Evolutionary conservation across 2,797 vertebrate species (phyloP).

Genomic region (Steatocranus sp.): DNA sequence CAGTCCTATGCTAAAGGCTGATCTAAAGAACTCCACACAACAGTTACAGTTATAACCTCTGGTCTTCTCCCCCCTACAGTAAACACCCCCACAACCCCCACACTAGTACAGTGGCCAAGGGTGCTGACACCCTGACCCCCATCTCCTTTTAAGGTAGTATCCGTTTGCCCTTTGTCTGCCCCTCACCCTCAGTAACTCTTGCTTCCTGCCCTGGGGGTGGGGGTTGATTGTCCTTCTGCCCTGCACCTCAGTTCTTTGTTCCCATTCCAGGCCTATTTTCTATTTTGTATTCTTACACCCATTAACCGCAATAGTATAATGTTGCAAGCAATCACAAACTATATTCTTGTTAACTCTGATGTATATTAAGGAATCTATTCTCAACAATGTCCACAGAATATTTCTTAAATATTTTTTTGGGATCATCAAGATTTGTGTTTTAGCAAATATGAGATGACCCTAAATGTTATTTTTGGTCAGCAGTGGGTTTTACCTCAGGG

Average conservation of each 20-base stretch:
- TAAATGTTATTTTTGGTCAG: not conserved
- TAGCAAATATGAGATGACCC: not conserved
- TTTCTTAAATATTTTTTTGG: not conserved
- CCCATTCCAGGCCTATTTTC: accelerated
- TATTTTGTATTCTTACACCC: not conserved
- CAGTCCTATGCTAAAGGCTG: not conserved
- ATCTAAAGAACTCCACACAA: not conserved
- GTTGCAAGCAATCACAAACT: not conserved
- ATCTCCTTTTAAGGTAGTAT: not conserved
- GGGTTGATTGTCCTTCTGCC: not conserved
- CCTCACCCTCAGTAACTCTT: accelerated
- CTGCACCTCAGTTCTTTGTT: not conserved
- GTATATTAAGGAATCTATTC: not conserved
- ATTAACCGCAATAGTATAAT: not conserved
- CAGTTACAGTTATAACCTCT: not conserved
- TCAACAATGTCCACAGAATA: not conserved
- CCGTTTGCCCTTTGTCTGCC: not conserved
- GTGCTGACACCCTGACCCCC: not conserved
- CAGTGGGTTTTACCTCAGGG: not conserved
- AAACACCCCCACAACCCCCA: not conserved
- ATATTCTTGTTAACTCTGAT: not conserved
- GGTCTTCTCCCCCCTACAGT: not conserved
- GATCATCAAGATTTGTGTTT: not conserved
- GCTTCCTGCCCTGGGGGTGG: not conserved
- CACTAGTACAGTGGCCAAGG: not conserved